Percentiles rank a stretch among this genome's conserved stretches.
These are phyloP conservation scores for Smittia sp. DNA, from an alignment of 2,888 invertebrate genomes.

Conservation along the genomic window DNA sequence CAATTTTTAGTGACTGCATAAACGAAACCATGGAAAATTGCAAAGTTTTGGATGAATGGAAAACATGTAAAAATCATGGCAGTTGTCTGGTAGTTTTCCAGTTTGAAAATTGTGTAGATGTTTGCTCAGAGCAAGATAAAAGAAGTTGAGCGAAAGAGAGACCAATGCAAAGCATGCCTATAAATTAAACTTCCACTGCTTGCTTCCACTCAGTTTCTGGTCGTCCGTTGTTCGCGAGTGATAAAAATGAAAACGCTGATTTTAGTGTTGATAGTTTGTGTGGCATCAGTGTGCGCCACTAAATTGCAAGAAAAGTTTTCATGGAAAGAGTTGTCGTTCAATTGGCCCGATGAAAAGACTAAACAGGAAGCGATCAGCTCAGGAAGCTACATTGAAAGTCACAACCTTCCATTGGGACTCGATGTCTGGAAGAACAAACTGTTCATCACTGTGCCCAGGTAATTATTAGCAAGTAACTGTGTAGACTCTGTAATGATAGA, in stretches of 20 bases:
- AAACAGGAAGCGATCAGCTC: conserved; percentile 61
- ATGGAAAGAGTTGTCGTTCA: conserved; percentile 68
- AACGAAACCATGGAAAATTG: no score
- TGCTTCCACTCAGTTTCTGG: not conserved
- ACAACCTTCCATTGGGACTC: conserved; percentile 69
- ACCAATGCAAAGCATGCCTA: not conserved
- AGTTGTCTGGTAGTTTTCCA: not conserved
- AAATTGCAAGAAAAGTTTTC: conserved; percentile 63
- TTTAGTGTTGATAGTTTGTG: not conserved
- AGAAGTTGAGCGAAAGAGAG: conserved; percentile 8
- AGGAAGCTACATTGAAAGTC: conserved; percentile 61
- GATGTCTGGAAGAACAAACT: conserved; percentile 69
- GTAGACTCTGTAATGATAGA: no score
- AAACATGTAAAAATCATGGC: no score
- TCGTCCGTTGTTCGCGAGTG: no score
- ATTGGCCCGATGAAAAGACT: conserved; percentile 63
- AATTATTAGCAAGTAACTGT: conserved; percentile 42
- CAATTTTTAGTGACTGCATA: no score
- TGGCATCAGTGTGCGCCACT: not conserved
- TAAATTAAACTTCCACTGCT: conserved; percentile 28
- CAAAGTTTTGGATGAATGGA: no score
- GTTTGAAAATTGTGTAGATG: conserved; percentile 11
- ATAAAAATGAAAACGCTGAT: not conserved
- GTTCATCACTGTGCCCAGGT: conserved; percentile 68
- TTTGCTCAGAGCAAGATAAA: no score